Evolutionary conservation across 2,113 vertebrate species (phyloP), one percentile per base, ranked within the genome.

Genomic region (Conger conger): DNA sequence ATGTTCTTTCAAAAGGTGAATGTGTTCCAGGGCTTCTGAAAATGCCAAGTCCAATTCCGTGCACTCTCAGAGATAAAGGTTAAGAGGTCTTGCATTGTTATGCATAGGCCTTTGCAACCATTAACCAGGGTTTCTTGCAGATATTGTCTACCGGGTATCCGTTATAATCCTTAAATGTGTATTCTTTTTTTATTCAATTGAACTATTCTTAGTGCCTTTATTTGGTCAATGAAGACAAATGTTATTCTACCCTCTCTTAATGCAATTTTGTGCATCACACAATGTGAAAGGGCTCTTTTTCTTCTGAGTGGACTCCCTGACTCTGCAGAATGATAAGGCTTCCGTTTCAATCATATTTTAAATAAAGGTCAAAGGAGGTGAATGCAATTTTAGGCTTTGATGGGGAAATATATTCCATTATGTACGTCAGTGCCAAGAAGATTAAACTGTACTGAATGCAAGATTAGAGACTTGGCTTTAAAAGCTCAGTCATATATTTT

Each of bases 291-390:
- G 45, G 80, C 45, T 9, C 16, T 57, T 57, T 63, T 57, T 45
- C 42, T 11, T 54, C 30, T 11, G 20, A 36, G n/a, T 18, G 80
- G 18, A 82, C 45, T 30, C 33, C 30, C 80, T 57, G 80, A 82
- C 30, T 82, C 80, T 33, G 50, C 80, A 60, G 57, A 87, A 86
- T 84, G 85, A 82, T 80, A 82, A 88, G 85, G 84, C 85, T 40
- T 87, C 36, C 36, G 79, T 86, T n/a, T 60, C 84, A 60, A 86
- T 79, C 36, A 45, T 80, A 38, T 36, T 85, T 84, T 89, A 86
- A 20, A 37, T 68, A 85, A 92, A 85, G 85, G 80, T 86, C 82
- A 89, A 57, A 79, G 73, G 87, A 90, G 82, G 87, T 85, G 76
- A 86, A 85, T 89, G 81, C 30, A 87, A 83, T 88, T 84, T 88